Evolutionary conservation across 2,888 invertebrate species (phyloP).

Genomic region (Torymus tubicola): DNA sequence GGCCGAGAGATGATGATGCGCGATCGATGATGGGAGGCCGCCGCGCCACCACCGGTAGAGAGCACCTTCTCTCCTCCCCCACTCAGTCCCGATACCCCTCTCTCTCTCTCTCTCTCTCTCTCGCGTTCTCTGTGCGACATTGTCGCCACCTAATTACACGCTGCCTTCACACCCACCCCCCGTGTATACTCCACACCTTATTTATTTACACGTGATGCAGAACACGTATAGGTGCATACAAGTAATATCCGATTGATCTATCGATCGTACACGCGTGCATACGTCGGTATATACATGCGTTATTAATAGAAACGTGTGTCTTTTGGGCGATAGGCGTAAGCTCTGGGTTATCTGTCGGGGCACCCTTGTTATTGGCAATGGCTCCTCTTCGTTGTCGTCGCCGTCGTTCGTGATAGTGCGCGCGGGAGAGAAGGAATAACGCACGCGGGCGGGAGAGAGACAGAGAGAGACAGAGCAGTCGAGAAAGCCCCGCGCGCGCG

Average conservation of each 20-base stretch:
- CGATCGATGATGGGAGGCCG: constrained; percentile 35
- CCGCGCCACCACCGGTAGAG: constrained; percentile 8
- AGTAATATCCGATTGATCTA: background rate
- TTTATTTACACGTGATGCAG: constrained; percentile 10
- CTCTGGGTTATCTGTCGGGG: constrained; percentile 68
- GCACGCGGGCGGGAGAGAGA: background rate
- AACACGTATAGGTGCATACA: background rate
- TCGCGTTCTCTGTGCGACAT: background rate
- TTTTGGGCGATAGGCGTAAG: too few species aligned
- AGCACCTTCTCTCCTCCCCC: background rate
- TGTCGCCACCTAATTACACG: too few species aligned
- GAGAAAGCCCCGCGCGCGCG: background rate
- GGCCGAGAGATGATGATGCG: constrained; percentile 8
- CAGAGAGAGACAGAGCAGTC: background rate
- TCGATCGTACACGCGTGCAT: background rate
- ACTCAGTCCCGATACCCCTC: background rate
- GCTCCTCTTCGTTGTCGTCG: background rate
- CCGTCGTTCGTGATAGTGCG: background rate
- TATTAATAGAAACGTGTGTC: too few species aligned
- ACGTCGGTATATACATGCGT: too few species aligned
- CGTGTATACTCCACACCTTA: background rate
- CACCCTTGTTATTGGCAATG: constrained; percentile 68
- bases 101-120: background rate
- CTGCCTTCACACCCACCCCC: background rate
- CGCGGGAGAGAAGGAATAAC: background rate